Percentiles rank a stretch among this genome's conserved stretches.
Evolutionary conservation across 23 tunicate genomes (phyloP).

Genomic region (Diplosoma virens): DNA sequence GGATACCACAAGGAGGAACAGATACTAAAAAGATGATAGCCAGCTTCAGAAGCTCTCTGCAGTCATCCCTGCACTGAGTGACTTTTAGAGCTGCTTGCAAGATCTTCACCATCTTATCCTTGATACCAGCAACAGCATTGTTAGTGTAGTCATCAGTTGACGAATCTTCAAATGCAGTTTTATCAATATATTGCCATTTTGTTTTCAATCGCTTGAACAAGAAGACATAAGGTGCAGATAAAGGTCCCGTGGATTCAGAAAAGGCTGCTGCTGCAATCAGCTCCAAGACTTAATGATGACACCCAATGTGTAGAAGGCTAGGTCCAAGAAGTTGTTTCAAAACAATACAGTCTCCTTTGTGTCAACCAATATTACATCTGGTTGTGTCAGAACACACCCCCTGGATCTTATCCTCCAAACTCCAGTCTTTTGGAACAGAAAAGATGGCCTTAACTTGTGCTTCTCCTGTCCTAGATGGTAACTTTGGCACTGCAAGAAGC

Average conservation of each 20-base stretch:
- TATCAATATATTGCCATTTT: conserved; percentile 17
- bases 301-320: conserved; percentile 7
- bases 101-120: conserved; percentile 5
- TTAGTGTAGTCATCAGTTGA: conserved; percentile 26
- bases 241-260: conserved; percentile 25
- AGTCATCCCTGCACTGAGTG: conserved; percentile 7
- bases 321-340: conserved; percentile 10
- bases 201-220: conserved; percentile 23
- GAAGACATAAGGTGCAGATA: conserved; percentile 1
- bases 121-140: background rate
- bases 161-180: conserved; percentile 9
- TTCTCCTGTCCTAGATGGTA: background rate
- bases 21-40: background rate
- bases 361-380: conserved; percentile 6
- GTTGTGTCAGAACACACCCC: conserved; percentile 19
- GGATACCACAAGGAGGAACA: background rate
- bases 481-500: background rate
- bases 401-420: background rate
- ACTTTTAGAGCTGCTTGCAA: background rate
- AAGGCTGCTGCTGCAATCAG: conserved; percentile 24
- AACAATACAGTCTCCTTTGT: background rate
- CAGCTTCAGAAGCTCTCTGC: conserved; percentile 7
- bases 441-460: conserved; percentile 17
- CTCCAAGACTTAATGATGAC: conserved; percentile 23
- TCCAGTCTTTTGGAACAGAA: conserved; percentile 1